Base-by-base conservation (phyloP, 2,113 vertebrate species). In the Xenotilapia leptura region DNA sequence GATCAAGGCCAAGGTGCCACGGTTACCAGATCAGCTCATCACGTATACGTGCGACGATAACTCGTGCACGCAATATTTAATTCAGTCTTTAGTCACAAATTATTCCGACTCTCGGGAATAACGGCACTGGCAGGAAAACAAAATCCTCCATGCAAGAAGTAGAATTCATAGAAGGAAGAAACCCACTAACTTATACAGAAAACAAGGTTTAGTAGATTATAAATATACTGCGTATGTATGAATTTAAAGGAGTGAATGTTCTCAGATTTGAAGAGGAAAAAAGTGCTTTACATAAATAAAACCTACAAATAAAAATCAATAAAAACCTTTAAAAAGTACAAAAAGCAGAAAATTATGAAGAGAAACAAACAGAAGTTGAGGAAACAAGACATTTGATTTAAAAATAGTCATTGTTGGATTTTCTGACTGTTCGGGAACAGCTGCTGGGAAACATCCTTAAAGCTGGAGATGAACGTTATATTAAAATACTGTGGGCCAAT, bases 1-100 rank as follows among this genome's bases (percentile, higher is more conserved):
- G 21, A 95, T 99, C 94, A 99, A 98, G 92, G 98, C 98, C 94
- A 99, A 99, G 97, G 98, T 99, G 11, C 8, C 26, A 6, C 5
- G 1, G 19, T 51, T 77, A 33, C 68, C 54, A 33, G 38, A 55
- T 75, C 12, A 15, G 5, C n/a, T 26, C 15, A 19, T 31, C 15
- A 4, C 2, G 2, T 31, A 1, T 75, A 6, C 12, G 42, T 49
- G 70, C 10, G 4, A 65, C 19, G 4, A 65, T 2, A 65, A 62
- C 14, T 26, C 3, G 0, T 17, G 10, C 60, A 65, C 11, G 33
- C 60, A 38, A 65, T 65, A 8, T n/a, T 65, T 65, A 65, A 0
- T 38, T 38, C 4, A 13, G 60, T 65, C 33, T 13, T 56, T 15
- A 56, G 54, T 28, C 12, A 8, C 55, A 15, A 65, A 65, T 65